These are phyloP conservation scores for Torymus texanus DNA, from an alignment of 2,888 invertebrate genomes.

Conservation along the genomic window DNA sequence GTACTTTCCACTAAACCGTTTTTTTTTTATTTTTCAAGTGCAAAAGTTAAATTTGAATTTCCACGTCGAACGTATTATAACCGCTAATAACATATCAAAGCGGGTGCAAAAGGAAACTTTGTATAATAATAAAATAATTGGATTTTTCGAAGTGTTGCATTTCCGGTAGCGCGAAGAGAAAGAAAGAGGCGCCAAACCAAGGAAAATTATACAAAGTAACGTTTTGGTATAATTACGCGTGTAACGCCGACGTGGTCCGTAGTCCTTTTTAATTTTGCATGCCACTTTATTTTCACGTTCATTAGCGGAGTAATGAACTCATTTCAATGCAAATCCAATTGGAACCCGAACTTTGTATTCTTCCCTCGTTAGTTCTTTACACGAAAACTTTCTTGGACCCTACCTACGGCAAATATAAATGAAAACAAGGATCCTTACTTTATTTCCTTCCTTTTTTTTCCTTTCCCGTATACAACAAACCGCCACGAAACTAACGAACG, in stretches of 20 bases:
- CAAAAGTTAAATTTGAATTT: slow-evolving; percentile 20
- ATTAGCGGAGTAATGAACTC: slow-evolving; percentile 53
- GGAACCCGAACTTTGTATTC: slow-evolving; percentile 46
- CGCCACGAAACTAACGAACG: too few relatives aligned
- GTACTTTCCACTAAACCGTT: not conserved
- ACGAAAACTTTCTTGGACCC: slow-evolving; percentile 42
- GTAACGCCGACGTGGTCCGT: not conserved
- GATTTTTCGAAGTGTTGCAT: not conserved
- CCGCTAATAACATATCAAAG: too few relatives aligned
- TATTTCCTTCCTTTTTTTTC: too few relatives aligned
- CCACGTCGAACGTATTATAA: too few relatives aligned
- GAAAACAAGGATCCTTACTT: slow-evolving; percentile 19
- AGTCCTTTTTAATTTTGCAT: slow-evolving; percentile 30
- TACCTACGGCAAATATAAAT: slow-evolving; percentile 23
- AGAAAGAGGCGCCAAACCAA: not conserved
- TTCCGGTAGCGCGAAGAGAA: not conserved
- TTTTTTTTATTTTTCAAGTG: not conserved
- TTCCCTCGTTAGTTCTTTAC: slow-evolving; percentile 40
- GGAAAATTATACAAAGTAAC: slow-evolving; percentile 33
- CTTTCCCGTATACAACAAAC: too few relatives aligned
- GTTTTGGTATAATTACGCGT: slow-evolving; percentile 37
- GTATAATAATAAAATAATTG: not conserved
- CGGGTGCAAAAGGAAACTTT: not conserved
- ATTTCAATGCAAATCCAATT: slow-evolving; percentile 56
- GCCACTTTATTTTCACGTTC: slow-evolving; percentile 55